phyloP scores from a whole-genome alignment of 1,140 invertebrate genomes.

The Medauroidea extradentata region DNA sequence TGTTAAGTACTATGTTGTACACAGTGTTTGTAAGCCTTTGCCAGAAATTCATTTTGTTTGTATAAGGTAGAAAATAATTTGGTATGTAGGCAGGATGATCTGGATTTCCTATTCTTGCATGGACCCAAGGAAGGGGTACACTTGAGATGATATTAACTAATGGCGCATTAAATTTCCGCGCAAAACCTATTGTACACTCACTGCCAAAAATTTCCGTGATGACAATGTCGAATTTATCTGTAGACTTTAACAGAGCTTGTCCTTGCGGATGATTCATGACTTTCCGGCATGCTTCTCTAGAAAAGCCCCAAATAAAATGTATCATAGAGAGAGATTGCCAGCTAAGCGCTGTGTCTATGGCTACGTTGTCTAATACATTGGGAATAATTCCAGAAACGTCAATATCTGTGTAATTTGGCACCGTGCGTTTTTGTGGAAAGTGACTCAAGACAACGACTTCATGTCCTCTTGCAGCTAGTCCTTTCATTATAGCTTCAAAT shows the following conservation, averaged over 20 bases:
- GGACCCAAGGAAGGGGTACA: background rate
- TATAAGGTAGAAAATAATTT: background rate
- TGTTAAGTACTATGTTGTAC: background rate
- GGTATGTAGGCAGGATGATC: conserved; percentile 11
- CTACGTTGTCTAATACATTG: background rate
- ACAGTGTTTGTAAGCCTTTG: background rate
- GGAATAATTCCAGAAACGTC: background rate
- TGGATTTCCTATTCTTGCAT: background rate
- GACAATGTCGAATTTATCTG: background rate
- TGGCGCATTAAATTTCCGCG: background rate
- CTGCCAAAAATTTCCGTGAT: conserved; percentile 32
- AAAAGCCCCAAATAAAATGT: background rate
- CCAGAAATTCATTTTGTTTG: background rate
- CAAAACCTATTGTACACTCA: conserved; percentile 4
- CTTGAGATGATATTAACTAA: background rate
- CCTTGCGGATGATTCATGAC: background rate
- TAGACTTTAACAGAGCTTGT: background rate
- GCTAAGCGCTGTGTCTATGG: background rate
- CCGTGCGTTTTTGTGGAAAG: background rate
- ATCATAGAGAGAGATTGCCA: background rate
- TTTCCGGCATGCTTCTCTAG: background rate
- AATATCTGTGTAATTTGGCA: background rate
- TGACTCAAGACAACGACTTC: conserved; percentile 11
- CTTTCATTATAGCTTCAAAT: conserved; percentile 17
- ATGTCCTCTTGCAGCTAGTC: conserved; percentile 13